Percentiles rank a stretch among this genome's conserved stretches.
Conservation (phyloP, 2,888 invertebrate genomes). For the Dusona sp. region DNA sequence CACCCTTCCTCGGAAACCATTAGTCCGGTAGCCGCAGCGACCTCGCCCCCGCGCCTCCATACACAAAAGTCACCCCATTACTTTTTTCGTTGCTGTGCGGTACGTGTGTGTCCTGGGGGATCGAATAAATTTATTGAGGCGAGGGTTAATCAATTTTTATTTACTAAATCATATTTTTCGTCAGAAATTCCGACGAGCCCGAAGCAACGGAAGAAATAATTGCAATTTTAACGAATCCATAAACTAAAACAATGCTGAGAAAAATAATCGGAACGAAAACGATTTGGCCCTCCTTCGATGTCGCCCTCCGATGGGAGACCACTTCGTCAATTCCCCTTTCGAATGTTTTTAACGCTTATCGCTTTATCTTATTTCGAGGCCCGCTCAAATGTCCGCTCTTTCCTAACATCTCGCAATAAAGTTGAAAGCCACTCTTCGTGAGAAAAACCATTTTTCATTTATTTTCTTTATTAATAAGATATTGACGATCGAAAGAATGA, state of each 20-base stretch:
- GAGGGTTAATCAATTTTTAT: background rate
- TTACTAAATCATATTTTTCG: background rate
- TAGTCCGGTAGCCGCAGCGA: background rate
- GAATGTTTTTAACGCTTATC: background rate
- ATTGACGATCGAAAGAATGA: background rate
- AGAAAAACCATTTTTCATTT: background rate
- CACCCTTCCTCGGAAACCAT: constrained; percentile 53
- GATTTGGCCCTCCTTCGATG: background rate
- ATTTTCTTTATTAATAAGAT: background rate
- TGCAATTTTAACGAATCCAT: background rate
- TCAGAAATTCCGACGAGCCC: background rate
- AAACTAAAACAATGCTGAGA: background rate
- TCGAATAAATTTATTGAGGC: background rate
- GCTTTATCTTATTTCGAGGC: background rate
- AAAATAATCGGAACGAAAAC: background rate
- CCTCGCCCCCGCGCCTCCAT: constrained; percentile 2
- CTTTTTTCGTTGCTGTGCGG: background rate
- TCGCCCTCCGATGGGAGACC: background rate
- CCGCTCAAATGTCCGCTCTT: background rate
- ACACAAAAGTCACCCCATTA: constrained; percentile 13
- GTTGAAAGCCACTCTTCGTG: background rate
- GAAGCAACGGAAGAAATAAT: background rate
- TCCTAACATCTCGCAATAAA: background rate
- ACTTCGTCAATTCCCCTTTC: background rate
- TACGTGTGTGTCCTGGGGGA: background rate